phyloP scores from a whole-genome alignment of 1,140 invertebrate genomes.

The Colletes gigas region DNA sequence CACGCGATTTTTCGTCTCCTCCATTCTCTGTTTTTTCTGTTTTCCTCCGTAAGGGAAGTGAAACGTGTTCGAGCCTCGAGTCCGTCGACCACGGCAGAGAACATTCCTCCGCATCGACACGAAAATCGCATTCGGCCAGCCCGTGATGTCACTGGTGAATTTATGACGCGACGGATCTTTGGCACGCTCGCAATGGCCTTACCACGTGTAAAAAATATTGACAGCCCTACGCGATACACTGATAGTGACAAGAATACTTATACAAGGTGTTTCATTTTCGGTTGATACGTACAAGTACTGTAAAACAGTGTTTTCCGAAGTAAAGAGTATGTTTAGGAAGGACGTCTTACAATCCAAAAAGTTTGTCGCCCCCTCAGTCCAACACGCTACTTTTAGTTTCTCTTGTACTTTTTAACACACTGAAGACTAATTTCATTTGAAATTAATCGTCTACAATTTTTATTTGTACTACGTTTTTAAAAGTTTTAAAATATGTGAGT shows the following conservation, averaged over 20 bases:
- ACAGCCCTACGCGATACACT: neutral
- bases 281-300: neutral
- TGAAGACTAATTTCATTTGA: too few relatives aligned
- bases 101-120: conserved; percentile 27
- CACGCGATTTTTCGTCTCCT: conserved; percentile 60
- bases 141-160: neutral
- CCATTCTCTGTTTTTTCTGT: conserved; percentile 6
- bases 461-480: too few relatives aligned
- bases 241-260: neutral
- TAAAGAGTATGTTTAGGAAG: too few relatives aligned
- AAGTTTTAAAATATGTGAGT: too few relatives aligned
- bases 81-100: conserved; percentile 5
- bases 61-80: conserved; percentile 3
- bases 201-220: conserved; percentile 14
- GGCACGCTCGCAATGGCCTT: neutral
- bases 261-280: neutral
- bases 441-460: too few relatives aligned
- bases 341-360: too few relatives aligned
- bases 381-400: too few relatives aligned
- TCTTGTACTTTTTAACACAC: too few relatives aligned
- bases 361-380: too few relatives aligned
- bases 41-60: neutral
- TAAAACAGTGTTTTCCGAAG: too few relatives aligned
- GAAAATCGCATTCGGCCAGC: conserved; percentile 38
- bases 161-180: conserved; percentile 32